phyloP scores from a whole-genome alignment of 1,140 invertebrate species.

The Pogonomyrmex barbatus region DNA sequence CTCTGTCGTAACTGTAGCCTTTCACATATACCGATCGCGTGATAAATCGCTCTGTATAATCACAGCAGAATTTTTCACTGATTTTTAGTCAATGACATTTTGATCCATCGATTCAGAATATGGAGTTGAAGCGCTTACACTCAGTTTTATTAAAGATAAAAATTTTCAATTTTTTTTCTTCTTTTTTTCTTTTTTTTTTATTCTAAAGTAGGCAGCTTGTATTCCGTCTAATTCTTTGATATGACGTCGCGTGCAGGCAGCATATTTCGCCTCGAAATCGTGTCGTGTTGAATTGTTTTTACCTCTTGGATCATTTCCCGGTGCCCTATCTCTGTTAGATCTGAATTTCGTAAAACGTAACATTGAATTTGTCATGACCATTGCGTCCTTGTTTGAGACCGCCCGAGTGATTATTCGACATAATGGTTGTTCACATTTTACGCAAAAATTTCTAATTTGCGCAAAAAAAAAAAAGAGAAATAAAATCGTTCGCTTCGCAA shows the following conservation, averaged over 20 bases:
- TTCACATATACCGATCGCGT: background rate
- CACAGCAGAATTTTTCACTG: background rate
- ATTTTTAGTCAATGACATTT: too few relatives aligned
- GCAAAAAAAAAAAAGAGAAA: background rate
- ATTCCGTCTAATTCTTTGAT: background rate
- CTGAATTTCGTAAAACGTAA: conserved; percentile 42
- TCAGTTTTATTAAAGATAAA: background rate
- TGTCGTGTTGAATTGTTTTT: conserved; percentile 31
- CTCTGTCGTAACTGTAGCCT: background rate
- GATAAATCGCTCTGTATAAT: background rate
- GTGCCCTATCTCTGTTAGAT: conserved; percentile 25
- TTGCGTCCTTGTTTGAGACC: conserved; percentile 20
- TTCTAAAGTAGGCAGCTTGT: background rate
- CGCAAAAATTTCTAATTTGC: too few relatives aligned
- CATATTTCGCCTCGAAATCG: conserved; percentile 26
- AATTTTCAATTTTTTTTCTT: background rate
- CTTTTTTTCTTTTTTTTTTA: background rate
- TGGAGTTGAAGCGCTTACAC: background rate
- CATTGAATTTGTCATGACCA: conserved; percentile 32
- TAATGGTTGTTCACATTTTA: background rate
- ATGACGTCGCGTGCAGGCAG: conserved; percentile 21
- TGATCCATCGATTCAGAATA: background rate
- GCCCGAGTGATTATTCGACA: background rate
- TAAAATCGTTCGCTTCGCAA: background rate
- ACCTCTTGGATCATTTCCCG: conserved; percentile 47